phyloP scores from a whole-genome alignment of 1,140 invertebrate genomes.

The Palaemon carinicauda region DNA sequence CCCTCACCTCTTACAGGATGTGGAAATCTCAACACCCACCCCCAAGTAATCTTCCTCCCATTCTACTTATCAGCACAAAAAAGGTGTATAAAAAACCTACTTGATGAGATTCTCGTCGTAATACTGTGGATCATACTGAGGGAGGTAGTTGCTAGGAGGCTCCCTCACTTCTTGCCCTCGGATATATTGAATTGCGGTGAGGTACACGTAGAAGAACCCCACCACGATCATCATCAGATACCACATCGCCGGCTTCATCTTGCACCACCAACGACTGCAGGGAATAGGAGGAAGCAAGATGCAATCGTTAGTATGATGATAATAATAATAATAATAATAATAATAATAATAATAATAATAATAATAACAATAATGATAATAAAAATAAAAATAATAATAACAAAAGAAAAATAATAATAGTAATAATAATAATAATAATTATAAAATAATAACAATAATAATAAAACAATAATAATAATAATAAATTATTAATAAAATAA shows the following conservation, averaged over 20 bases:
- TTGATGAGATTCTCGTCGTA: conserved; percentile 47
- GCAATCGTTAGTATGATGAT: not conserved
- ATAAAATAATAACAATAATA: not conserved
- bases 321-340: not conserved
- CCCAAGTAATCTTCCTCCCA: too few relatives aligned
- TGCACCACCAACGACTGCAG: conserved; percentile 46
- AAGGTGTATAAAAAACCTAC: not conserved
- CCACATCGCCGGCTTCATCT: conserved; percentile 66
- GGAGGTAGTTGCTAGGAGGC: conserved; percentile 45
- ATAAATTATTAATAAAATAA: too few relatives aligned
- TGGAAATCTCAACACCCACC: not conserved
- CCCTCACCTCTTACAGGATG: not conserved
- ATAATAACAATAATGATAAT: not conserved
- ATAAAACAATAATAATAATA: too few relatives aligned
- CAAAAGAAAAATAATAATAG: not conserved
- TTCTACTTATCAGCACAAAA: not conserved
- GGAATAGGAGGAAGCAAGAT: not conserved
- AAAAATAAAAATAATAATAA: conserved; percentile 3
- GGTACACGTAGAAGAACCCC: conserved; percentile 66
- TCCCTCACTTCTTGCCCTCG: conserved; percentile 59
- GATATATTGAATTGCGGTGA: conserved; percentile 65
- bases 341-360: not conserved
- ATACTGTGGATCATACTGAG: conserved; percentile 44
- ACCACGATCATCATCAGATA: conserved; percentile 65
- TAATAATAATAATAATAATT: not conserved